Evolutionary conservation across 2,888 invertebrate genomes (phyloP), one percentile per base, ranked within the genome.

Genomic region (Volucella zonaria): DNA sequence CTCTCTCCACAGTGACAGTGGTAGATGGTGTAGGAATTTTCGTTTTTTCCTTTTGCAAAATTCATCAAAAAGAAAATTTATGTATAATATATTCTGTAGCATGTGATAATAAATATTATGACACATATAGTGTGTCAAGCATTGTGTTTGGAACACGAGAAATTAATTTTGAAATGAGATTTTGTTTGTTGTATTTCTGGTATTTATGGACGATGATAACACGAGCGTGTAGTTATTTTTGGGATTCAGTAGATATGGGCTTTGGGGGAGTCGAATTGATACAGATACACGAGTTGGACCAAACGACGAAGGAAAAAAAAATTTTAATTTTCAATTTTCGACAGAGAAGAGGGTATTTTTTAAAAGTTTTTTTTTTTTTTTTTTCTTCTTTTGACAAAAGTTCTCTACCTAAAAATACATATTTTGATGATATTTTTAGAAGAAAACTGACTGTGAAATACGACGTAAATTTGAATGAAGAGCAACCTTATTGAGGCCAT

Each of bases 131-230:
- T 79, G 42, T 70, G 47, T 52, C 74, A 58, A 9, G 56, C n/a
- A 58, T 70, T 70, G 68, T 51, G 40, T 47, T 66, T 52, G 52
- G 66, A 79, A 54, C 23, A 62, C 66, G 68, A 66, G 43, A 75
- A 68, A 83, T 78, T 59, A 64, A 83, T 75, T 61, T 68, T 9
- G 59, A 70, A 59, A 62, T 31, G 31, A 31, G 31, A 31, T 31
- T 31, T 31, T 6, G 31, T 31, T 31, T 6, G 31, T 31, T 31
- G 6, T 31, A 31, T 31, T 31, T n/a, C 15, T 82, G 62, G 78
- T 83, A 83, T 83, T 83, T 83, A 79, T 75, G 82, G 79, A 79
- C 67, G 78, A 83, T 83, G 79, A 79, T 83, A 79, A 79, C 74
- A 83, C 68, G 54, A 56, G 64, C 59, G 54, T 61, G 74, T 49